These are phyloP conservation scores for Leptopilina boulardi DNA, from an alignment of 1,140 invertebrate species.

Conservation along the genomic window DNA sequence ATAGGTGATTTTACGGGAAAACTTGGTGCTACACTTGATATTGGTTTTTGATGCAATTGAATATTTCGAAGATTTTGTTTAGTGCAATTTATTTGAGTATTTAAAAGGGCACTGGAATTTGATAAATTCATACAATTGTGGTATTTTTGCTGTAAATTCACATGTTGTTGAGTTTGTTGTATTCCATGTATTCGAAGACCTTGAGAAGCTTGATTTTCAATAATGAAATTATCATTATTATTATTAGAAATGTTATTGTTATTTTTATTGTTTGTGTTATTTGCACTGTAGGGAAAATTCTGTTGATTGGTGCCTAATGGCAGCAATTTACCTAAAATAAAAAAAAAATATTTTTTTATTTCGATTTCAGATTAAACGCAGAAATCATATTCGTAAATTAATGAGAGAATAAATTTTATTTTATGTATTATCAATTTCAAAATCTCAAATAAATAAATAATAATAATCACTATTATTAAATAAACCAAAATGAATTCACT, in stretches of 20 bases:
- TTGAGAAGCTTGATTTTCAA: slow-evolving; percentile 69
- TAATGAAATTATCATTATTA: slow-evolving; percentile 52
- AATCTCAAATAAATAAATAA: too few species aligned
- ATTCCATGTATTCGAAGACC: slow-evolving; percentile 50
- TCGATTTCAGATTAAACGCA: too few species aligned
- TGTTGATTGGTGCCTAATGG: slow-evolving; percentile 64
- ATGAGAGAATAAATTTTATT: too few species aligned
- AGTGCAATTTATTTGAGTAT: slow-evolving; percentile 50
- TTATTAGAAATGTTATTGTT: slow-evolving; percentile 52
- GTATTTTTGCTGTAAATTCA: slow-evolving; percentile 55
- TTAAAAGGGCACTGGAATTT: slow-evolving; percentile 54
- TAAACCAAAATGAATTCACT: too few species aligned
- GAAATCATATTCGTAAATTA: too few species aligned
- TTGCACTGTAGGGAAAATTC: slow-evolving; percentile 62
- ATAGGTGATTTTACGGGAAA: slow-evolving; percentile 84
- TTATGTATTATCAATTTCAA: too few species aligned
- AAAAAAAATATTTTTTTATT: slow-evolving; percentile 2
- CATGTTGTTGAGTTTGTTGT: slow-evolving; percentile 52
- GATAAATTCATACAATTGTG: slow-evolving; percentile 35
- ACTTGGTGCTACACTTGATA: slow-evolving; percentile 88
- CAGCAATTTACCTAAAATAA: slow-evolving; percentile 69
- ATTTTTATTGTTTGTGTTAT: slow-evolving; percentile 61
- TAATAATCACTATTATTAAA: too few species aligned
- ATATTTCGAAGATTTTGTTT: slow-evolving; percentile 61
- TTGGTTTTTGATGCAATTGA: slow-evolving; percentile 81